These are phyloP conservation scores for Lycophotia porphyrea DNA, from an alignment of 2,888 invertebrate genomes.

Conservation along the genomic window DNA sequence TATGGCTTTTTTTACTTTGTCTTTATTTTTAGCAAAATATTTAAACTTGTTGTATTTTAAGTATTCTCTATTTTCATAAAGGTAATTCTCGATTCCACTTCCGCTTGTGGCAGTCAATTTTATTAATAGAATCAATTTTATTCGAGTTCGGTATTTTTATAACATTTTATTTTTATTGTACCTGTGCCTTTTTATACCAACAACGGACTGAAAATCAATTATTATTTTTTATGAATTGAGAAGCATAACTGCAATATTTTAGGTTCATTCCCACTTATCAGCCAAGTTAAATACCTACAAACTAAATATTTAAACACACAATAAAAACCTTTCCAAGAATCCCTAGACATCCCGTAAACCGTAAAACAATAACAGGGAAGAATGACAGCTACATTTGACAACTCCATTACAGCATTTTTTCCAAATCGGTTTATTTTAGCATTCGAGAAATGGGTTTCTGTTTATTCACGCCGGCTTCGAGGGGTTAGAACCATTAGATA, in stretches of 20 bases:
- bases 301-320: constrained; percentile 22
- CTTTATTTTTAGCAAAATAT: background rate
- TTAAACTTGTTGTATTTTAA: background rate
- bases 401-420: constrained; percentile 75
- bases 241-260: background rate
- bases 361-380: constrained; percentile 56
- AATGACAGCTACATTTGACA: constrained; percentile 65
- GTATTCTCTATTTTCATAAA: constrained; percentile 1
- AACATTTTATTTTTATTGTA: background rate
- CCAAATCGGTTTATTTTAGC: constrained; percentile 78
- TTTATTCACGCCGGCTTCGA: constrained; percentile 74
- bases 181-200: background rate
- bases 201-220: background rate
- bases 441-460: constrained; percentile 76
- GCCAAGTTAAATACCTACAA: background rate
- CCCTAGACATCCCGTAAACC: constrained; percentile 35
- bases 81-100: background rate
- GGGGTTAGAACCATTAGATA: constrained; percentile 66
- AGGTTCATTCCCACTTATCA: too few species aligned
- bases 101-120: constrained; percentile 4
- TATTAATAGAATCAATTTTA: constrained; percentile 17
- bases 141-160: background rate
- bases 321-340: constrained; percentile 55
- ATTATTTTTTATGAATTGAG: background rate
- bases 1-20: background rate